A percentile compares a stretch with the other conserved stretches of the same genome.
Evolutionary conservation across 1,140 invertebrate species (phyloP).

Genomic region (Sarcophaga bullata): DNA sequence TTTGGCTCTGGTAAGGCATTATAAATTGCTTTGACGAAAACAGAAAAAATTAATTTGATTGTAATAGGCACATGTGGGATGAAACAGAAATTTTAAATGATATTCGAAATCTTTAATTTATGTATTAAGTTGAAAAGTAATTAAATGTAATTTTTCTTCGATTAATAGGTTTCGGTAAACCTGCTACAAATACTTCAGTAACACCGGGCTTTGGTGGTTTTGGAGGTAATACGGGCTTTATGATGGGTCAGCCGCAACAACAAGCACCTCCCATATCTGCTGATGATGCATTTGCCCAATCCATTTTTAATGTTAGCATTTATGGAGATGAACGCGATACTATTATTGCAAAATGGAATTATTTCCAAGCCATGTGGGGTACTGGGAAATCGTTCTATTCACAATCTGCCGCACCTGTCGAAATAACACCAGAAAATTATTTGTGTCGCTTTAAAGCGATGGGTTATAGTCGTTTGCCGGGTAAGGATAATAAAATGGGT

Average conservation of each 20-base stretch:
- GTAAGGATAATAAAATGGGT: constrained; percentile 86
- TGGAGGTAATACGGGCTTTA: constrained; percentile 65
- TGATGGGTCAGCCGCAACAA: constrained; percentile 68
- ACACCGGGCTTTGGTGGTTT: constrained; percentile 68
- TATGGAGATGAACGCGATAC: constrained; percentile 94
- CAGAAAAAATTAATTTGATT: not conserved
- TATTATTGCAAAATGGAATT: constrained; percentile 92
- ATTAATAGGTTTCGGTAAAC: constrained; percentile 57
- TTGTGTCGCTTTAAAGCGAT: constrained; percentile 93
- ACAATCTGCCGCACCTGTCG: constrained; percentile 75
- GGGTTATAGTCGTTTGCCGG: constrained; percentile 84
- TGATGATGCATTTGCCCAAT: constrained; percentile 78
- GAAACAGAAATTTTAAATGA: not conserved
- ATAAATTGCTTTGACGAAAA: no score
- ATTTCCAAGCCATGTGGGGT: constrained; percentile 94
- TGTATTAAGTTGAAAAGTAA: not conserved
- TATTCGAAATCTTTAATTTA: not conserved
- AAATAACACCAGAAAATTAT: constrained; percentile 89
- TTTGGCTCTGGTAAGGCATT: constrained; percentile 58
- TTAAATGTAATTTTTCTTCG: not conserved
- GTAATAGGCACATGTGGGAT: no score
- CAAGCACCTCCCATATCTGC: constrained; percentile 71
- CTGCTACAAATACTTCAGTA: constrained; percentile 53
- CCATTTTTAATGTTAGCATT: constrained; percentile 84
- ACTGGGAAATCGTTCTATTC: constrained; percentile 81